These are phyloP conservation scores for Drosophila mayri DNA, from an alignment of 1,140 invertebrate species.

Conservation along the genomic window DNA sequence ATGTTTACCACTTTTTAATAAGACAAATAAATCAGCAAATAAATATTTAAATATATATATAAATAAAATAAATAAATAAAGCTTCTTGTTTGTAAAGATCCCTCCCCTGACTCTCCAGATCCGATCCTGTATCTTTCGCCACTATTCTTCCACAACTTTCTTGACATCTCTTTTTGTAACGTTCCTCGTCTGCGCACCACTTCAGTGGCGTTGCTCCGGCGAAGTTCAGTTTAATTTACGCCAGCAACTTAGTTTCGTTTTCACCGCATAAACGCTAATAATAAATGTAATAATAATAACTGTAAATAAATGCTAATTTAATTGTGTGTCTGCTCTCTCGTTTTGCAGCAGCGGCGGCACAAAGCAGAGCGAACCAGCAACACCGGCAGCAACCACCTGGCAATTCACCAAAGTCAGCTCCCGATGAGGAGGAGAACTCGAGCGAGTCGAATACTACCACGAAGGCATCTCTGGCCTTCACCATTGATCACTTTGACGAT, in stretches of 20 bases:
- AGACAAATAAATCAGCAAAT: background rate
- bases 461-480: constrained; percentile 86
- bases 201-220: constrained; percentile 46
- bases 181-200: constrained; percentile 34
- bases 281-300: constrained; percentile 69
- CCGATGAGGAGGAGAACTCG: constrained; percentile 64
- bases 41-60: background rate
- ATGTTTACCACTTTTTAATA: too few species aligned
- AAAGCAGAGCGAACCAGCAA: constrained; percentile 60
- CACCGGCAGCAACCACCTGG: constrained; percentile 15
- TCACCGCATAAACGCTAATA: constrained; percentile 70
- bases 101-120: constrained; percentile 2
- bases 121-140: constrained; percentile 39
- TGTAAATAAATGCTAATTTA: constrained; percentile 78
- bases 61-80: background rate
- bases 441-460: constrained; percentile 62
- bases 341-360: constrained; percentile 48
- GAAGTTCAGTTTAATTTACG: constrained; percentile 52
- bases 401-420: background rate
- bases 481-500: constrained; percentile 89
- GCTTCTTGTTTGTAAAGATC: background rate
- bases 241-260: constrained; percentile 52
- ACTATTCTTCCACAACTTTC: background rate
- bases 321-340: constrained; percentile 51
- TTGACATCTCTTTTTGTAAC: constrained; percentile 8